phyloP scores from a whole-genome alignment of 2,888 invertebrate species.

The Lasioglossum calceatum region DNA sequence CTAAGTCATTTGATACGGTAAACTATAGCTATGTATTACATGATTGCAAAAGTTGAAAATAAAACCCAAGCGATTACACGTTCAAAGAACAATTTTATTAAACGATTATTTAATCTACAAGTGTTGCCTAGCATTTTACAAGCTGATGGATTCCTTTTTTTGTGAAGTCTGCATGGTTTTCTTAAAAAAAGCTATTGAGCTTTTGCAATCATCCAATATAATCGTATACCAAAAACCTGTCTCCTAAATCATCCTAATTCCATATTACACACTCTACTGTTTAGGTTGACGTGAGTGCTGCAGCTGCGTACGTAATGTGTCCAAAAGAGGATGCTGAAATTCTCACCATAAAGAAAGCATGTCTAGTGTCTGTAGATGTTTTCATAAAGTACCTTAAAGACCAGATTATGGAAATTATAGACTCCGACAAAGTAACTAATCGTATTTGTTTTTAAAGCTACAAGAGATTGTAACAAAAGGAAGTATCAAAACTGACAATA shows the following conservation, averaged over 20 bases:
- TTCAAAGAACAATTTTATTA: no score
- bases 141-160: no score
- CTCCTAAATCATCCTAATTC: neutral
- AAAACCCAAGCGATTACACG: no score
- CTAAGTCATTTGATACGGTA: conserved; percentile 92
- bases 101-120: no score
- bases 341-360: conserved; percentile 95
- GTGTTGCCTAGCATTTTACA: no score
- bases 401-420: conserved; percentile 99
- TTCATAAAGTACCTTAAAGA: conserved; percentile 98
- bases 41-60: no score
- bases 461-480: neutral
- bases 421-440: conserved; percentile 93
- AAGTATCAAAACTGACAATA: neutral
- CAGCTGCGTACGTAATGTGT: conserved; percentile 94
- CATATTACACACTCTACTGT: neutral
- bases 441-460: neutral
- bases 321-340: conserved; percentile 98
- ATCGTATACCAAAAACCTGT: neutral
- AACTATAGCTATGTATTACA: conserved; percentile 45
- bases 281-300: conserved; percentile 92
- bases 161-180: no score
- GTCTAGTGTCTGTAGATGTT: conserved; percentile 96
- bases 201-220: neutral
- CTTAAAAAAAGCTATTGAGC: no score